Base-by-base conservation (phyloP, 2,888 invertebrate species). In the Pterobdella sp. region DNA sequence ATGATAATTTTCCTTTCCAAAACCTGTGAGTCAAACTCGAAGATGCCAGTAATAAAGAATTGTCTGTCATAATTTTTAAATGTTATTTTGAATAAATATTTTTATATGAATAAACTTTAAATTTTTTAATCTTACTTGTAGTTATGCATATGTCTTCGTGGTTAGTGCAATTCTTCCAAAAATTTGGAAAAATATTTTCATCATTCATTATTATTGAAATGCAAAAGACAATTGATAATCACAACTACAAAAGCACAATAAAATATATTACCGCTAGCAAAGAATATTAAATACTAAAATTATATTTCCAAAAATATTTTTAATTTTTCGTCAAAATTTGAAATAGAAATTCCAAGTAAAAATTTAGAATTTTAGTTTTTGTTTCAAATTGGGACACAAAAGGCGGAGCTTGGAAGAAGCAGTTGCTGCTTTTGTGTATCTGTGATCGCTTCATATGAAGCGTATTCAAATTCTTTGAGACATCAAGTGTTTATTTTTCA, bases 11-110 rank as follows among this genome's bases (percentile, higher is more conserved):
- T 2, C 65, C 65, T 18, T 32, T 65, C 65, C 65, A 65, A 29
- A 32, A 65, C 31, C 65, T 65, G 65, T 65, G 4, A 2, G 65
- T 65, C 4, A 65, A n/a, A n/a, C 65, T 65, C n/a, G 65, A 65
- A n/a, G 65, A 7, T 18, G 65, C 65, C 22, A 65, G 31, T 14
- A 65, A 34, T 4, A 65, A 65, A 35, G 14, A 32, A 3, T 14
- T 22, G 4, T 65, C 65, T 65, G 31, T 37, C 4, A 56, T 14
- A 42, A 14, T 14, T 14, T 42, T 42, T 42, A 18, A 18, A 18
- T 14, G 18, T 42, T 18, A 42, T 7, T 42, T 42, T 42, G 18
- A 42, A 18, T 18, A 42, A 14, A 42, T 42, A 42, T 42, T 18
- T 14, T 42, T 42, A 14, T 42, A 18, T 42, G 18, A 7, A 42